Base-by-base conservation (phyloP, 2,113 vertebrate species). In the Chlorodrepanis virens region DNA sequence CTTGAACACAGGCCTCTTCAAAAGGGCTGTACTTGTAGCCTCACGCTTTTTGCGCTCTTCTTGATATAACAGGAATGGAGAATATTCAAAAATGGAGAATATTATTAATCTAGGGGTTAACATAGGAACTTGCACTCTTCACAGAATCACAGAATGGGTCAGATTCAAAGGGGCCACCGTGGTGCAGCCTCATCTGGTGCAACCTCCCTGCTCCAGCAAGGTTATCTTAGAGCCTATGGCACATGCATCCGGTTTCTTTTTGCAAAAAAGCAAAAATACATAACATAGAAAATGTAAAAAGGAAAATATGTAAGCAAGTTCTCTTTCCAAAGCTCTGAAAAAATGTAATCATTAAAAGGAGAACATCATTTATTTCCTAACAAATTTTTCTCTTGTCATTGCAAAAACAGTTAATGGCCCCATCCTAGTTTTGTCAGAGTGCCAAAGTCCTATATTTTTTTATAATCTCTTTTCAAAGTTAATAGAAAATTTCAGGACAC, bases 191-290 rank as follows among this genome's bases (percentile, higher is more conserved):
- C 8, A 24, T 44, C 23, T 89, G 6, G 6, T n/a, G 28, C n/a
- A 60, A 61, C 20, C 24, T 68, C n/a, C 29, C 20, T 40, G n/a
- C n/a, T 47, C 24, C 45, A 25, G 24, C 24, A 47, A 52, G 45
- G 7, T 53, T 18, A 68, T 40, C 9, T 14, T 53, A 68, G 24
- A 75, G 29, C 13, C 18, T 11, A 29, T 22, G 10, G 13, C 11
- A 22, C 9, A 6, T 45, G 20, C 1, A 0, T 40, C 47, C 1
- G 0, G 9, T 9, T 39, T 60, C 31, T 39, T 57, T 83, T 45
- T 68, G 37, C 5, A 71, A 37, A 76, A 90, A 69, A 40, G 5
- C 4, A 80, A 71, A 93, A 45, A 24, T 54, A n/a, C 3, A 1
- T 57, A 53, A 53, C 22, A 60, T 6, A 15, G 37, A 81, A 72